Base-by-base conservation (phyloP, 2,797 vertebrate species). In the Sebastes iracundus region DNA sequence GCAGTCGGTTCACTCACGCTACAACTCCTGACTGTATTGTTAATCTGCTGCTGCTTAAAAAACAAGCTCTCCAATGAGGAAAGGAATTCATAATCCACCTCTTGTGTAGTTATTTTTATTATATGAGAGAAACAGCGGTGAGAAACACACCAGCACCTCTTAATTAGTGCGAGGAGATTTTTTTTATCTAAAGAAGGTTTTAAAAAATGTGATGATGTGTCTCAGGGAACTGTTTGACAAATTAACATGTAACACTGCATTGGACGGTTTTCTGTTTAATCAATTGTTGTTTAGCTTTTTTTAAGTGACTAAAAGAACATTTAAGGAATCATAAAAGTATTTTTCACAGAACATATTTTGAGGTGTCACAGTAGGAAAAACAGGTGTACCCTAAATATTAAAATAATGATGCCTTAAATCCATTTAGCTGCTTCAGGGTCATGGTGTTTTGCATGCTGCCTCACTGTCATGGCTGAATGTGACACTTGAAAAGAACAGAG, bases 81-180 rank as follows among this genome's bases (percentile, higher is more conserved):
- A 61, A 80, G 33, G 60, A 71, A 84, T 83, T 83, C 14, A 70
- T 87, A 85, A 87, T 87, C 71, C 65, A 59, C 38, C 11, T 4
- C 59, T 42, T 73, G 55, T 82, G 68, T 52, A 30, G 83, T 75
- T 77, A 61, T 83, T 83, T 35, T 60, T 12, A 49, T 42, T 49
- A 58, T 74, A 72, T 35, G 3, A 77, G 28, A 78, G 32, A 67
- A 82, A 55, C 9, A 28, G 80, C 6, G 7, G 23, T 23, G 20
- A 83, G 27, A 58, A 56, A 20, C 3, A 4, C 35, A 66, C 66
- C 77, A 72, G 67, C 59, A 38, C 55, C 65, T 77, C 58, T 81
- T 85, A 77, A 89, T 90, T 81, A 80, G 79, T 35, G 30, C 2
- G 1, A 30, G 12, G 52, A 84, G 66, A 58, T 72, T 52, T 52